Evolutionary conservation across 53 echinoderm and acorn worm species (phyloP), one percentile per base, ranked within the genome.

Genomic region (Paelopatides confundens): DNA sequence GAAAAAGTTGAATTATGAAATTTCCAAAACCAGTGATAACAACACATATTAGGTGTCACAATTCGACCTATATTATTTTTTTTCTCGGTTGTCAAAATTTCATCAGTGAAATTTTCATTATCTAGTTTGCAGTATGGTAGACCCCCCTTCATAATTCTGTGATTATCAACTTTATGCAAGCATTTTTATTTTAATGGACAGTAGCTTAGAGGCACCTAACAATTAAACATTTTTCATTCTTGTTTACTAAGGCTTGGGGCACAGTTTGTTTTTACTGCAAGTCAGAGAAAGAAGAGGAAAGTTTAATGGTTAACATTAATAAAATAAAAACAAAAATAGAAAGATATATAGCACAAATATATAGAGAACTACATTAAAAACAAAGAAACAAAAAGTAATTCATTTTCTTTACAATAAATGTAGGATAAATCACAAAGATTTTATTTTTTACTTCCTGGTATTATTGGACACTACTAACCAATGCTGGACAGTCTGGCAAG

Each of bases 291-390:
- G n/a, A n/a, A n/a, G 46, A 43, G 23, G 46, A 26, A 40, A 26
- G 28, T 74, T 74, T 39, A 74, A 74, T 74, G 39, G 27, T 46
- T 74, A 40, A 74, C 74, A 46, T 46, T 74, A 74, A 74, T 74
- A 39, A 46, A 74, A 74, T 74, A 74, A 74, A 74, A 74, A 46
- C 74, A 26, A 74, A 40, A 40, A 74, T 74, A 74, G 74, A 74
- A 74, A 74, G 74, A 74, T 74, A 21, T 39, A 74, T 74, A 27
- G 39, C 13, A 39, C 21, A 40, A 18, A 43, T 39, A 38, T 39
- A 54, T 13, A 23, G 54, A 54, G 54, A 54, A 14, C 18, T n/a
- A 17, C 5, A 21, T 18, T 54, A 23, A 58, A 21, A 21, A 9
- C 1, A 58, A 58, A n/a, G n/a, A 58, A 23, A 58, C 21, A 17